phyloP scores from a whole-genome alignment of 2,888 invertebrate genomes.

The Caenorhabditis sulstoni region DNA sequence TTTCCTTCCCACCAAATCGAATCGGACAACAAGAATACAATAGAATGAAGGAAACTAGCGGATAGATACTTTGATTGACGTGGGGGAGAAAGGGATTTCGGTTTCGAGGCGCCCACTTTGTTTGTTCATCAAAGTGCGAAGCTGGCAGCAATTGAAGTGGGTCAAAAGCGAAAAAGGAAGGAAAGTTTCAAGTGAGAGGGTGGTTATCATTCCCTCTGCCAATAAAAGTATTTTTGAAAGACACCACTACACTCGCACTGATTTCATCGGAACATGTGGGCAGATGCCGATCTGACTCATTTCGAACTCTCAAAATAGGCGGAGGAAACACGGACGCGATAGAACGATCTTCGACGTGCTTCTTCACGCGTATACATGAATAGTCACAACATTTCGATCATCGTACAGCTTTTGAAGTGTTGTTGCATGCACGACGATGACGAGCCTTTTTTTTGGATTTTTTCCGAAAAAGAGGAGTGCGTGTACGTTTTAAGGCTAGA shows the following conservation, averaged over 20 bases:
- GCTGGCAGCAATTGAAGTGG: constrained; percentile 20
- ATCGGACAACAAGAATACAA: constrained; percentile 8
- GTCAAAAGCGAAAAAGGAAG: constrained; percentile 9
- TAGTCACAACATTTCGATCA: constrained; percentile 43
- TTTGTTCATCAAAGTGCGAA: constrained; percentile 23
- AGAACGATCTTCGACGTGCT: not conserved
- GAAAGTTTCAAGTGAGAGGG: not conserved
- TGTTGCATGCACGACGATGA: constrained; percentile 33
- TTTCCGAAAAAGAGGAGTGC: constrained; percentile 29
- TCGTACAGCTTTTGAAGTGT: constrained; percentile 55
- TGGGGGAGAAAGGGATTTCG: constrained; percentile 32
- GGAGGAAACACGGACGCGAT: no score
- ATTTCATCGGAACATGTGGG: no score
- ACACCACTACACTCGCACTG: no score
- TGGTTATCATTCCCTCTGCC: no score
- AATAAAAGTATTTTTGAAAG: no score
- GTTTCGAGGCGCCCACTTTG: constrained; percentile 10
- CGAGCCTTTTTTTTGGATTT: constrained; percentile 45
- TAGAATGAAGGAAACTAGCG: constrained; percentile 3
- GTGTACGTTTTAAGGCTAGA: not conserved
- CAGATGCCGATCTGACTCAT: no score
- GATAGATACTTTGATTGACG: constrained; percentile 42
- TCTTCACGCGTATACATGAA: constrained; percentile 24
- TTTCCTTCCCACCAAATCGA: not conserved
- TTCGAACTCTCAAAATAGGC: no score